Evolutionary conservation across 2,888 invertebrate species (phyloP).

Genomic region (Drosophila tanythrix): DNA sequence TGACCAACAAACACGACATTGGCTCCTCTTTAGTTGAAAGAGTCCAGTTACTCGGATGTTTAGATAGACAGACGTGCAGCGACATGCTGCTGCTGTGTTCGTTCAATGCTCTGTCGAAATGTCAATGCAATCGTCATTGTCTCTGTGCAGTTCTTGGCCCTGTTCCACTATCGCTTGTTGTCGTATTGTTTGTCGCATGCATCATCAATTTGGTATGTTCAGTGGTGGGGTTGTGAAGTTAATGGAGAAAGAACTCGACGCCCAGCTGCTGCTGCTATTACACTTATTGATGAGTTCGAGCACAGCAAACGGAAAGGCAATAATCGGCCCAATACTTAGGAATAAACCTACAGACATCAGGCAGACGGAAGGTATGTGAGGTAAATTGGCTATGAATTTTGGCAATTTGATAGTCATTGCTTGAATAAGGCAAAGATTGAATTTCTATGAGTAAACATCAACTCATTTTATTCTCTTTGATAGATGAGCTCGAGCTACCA

Average conservation of each 20-base stretch:
- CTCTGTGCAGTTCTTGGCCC: slow-evolving; percentile 6
- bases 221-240: slow-evolving; percentile 7
- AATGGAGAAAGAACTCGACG: slow-evolving; percentile 22
- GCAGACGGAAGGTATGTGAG: background rate
- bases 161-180: slow-evolving; percentile 10
- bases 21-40: slow-evolving; percentile 12
- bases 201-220: slow-evolving; percentile 72
- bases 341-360: background rate
- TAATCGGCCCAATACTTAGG: slow-evolving; percentile 59
- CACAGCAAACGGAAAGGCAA: slow-evolving; percentile 62
- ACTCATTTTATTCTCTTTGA: background rate
- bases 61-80: slow-evolving; percentile 38
- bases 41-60: slow-evolving; percentile 14
- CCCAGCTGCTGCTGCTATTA: slow-evolving; percentile 43
- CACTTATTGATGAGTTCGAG: slow-evolving; percentile 67
- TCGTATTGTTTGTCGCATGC: slow-evolving; percentile 69
- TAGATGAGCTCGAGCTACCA: background rate
- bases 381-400: slow-evolving; percentile 9
- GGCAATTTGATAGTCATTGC: background rate
- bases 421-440: slow-evolving; percentile 7
- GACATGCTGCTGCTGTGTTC: slow-evolving; percentile 57
- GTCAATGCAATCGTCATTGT: slow-evolving; percentile 76
- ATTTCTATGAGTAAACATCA: background rate
- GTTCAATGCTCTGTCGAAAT: slow-evolving; percentile 66
- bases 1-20: background rate